phyloP scores from a whole-genome alignment of 2,888 invertebrate species.

The Cryptus viduatorius region DNA sequence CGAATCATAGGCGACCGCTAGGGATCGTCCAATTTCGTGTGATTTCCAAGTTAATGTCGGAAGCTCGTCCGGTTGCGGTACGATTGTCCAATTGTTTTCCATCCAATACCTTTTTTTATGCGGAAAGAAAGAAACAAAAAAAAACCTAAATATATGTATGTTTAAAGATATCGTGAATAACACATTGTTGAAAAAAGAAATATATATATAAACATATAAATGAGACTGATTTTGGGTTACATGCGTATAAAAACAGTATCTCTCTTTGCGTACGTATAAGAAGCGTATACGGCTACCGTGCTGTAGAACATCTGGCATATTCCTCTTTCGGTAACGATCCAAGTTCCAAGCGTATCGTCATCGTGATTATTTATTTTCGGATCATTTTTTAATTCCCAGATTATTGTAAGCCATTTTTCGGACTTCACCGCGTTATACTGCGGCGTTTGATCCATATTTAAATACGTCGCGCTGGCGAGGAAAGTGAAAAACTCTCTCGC shows the following conservation, averaged over 20 bases:
- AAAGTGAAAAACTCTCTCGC: slow-evolving; percentile 72
- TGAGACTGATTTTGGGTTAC: no score
- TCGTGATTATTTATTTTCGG: slow-evolving; percentile 24
- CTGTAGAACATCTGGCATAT: slow-evolving; percentile 71
- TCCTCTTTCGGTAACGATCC: slow-evolving; percentile 75
- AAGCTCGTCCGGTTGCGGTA: slow-evolving; percentile 40
- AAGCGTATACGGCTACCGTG: slow-evolving; percentile 64
- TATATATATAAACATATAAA: neutral
- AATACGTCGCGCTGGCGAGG: slow-evolving; percentile 71
- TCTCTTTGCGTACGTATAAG: slow-evolving; percentile 70
- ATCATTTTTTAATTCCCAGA: slow-evolving; percentile 72
- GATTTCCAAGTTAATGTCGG: slow-evolving; percentile 19
- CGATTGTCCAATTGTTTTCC: slow-evolving; percentile 71
- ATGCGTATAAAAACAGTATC: no score
- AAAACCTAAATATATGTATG: neutral
- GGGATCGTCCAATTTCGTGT: slow-evolving; percentile 4
- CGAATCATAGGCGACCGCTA: neutral
- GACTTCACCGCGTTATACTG: slow-evolving; percentile 70
- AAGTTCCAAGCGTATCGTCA: slow-evolving; percentile 1
- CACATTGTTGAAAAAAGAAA: neutral
- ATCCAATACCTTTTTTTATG: slow-evolving; percentile 73
- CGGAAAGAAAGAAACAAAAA: neutral
- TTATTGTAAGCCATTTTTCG: slow-evolving; percentile 73
- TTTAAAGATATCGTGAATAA: no score
- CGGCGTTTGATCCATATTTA: slow-evolving; percentile 66